Base-by-base conservation (phyloP, 2,797 vertebrate genomes). In the Hydrolagus colliei region DNA sequence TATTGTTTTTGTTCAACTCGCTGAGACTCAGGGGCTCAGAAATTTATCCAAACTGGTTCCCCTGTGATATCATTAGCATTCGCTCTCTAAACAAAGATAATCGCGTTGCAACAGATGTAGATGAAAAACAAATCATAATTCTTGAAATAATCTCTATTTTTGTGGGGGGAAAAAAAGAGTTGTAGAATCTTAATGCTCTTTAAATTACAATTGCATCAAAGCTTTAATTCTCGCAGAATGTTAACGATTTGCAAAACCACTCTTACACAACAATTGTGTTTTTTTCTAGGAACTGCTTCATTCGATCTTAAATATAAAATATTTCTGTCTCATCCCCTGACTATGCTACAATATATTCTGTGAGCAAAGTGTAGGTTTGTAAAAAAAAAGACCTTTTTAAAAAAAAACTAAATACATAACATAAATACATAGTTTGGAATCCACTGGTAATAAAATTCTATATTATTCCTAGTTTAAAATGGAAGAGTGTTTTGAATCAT, bases 291-390 rank as follows among this genome's bases (percentile, higher is more conserved):
- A 62, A 59, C 63, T 79, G 9, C 61, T 79, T 27, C 77, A 79
- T 79, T 79, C 18, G 13, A 13, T 79, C 63, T 79, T 22, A n/a
- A 63, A 22, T 79, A 63, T 79, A 27, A 22, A 52, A 79, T n/a
- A 41, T 76, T 76, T 77, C 59, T 63, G n/a, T 62, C 77, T 22
- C 62, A 79, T 79, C 61, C 61, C 22, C n/a, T 79, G 77, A 79
- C 27, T 79, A 62, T 63, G 59, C 59, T 79, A 79, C 62, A 62
- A 79, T 20, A 79, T 63, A 79, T 63, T 79, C 12, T 61, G 61
- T 79, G 77, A 79, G 63, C 63, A 63, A 63, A 27, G 59, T 63
- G 77, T 62, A 79, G 16, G 63, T 79, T 79, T 63, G 20, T 79
- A 79, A 79, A 41, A 61, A 41, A 27, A 27, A 27, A 27, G 27